Evolutionary conservation across 2,113 vertebrate genomes (phyloP).

Genomic region (Galemys pyrenaicus): DNA sequence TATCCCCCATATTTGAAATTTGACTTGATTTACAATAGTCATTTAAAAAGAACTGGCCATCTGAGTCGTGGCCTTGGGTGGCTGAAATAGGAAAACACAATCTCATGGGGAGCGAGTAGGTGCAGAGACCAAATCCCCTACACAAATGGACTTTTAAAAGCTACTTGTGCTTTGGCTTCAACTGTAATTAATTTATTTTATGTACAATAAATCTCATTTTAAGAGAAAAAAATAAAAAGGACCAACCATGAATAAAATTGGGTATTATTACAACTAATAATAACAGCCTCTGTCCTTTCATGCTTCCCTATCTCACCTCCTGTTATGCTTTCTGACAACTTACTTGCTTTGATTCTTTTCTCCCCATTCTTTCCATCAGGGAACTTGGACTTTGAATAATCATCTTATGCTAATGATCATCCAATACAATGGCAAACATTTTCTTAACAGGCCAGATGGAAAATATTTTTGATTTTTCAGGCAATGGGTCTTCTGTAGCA

Average conservation of each 20-base stretch:
- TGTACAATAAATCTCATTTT: slow-evolving; percentile 83
- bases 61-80: slow-evolving; percentile 59
- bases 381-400: neutral
- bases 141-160: slow-evolving; percentile 89
- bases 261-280: neutral
- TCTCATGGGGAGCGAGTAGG: slow-evolving; percentile 58
- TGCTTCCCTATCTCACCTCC: neutral
- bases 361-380: neutral
- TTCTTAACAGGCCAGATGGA: neutral
- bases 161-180: slow-evolving; percentile 85
- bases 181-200: slow-evolving; percentile 90
- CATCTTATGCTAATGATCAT: neutral
- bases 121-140: slow-evolving; percentile 72
- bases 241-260: neutral
- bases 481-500: neutral
- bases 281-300: neutral
- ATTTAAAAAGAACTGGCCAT: neutral
- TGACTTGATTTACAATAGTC: neutral
- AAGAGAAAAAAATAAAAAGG: neutral
- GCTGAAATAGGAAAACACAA: neutral
- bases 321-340: neutral
- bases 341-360: neutral
- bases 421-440: neutral
- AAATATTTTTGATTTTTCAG: neutral
- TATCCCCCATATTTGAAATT: neutral